Base-by-base conservation (phyloP, 2,888 invertebrate genomes). In the Hanleya hanleyi region DNA sequence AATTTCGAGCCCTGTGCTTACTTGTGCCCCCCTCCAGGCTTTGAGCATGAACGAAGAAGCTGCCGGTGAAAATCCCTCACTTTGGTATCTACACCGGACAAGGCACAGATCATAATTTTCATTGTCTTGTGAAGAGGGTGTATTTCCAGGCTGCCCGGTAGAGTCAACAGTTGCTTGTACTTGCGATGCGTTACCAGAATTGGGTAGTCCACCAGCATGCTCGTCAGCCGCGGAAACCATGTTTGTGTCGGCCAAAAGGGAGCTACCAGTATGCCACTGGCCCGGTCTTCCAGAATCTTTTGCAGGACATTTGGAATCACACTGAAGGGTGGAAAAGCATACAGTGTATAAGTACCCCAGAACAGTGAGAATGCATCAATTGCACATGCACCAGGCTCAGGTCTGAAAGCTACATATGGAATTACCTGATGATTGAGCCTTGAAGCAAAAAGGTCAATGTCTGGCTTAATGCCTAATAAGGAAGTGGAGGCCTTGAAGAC, bases 271-370 rank as follows among this genome's bases (percentile, higher is more conserved):
- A 76, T 33, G 32, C 68, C 62, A 3, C 22, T 65, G 6, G 38
- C 71, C 36, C 50, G n/a, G 12, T 74, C 74, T 29, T 32, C 32
- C 12, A 41, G 29, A 3, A 71, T 69, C 29, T 76, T 76, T 33
- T 74, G 66, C 15, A 77, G 26, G 0, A 69, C 67, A 57, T 35
- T 18, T 3, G n/a, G 61, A 22, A 74, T 35, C 5, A 74, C 22
- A 50, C 65, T 62, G 62, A 70, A 72, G 62, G 70, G 74, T n/a
- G 70, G 70, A 47, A 77, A 74, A 3, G 74, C 69, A 71, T 74
- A 74, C 36, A 71, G 64, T 18, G 12, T 29, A 15, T n/a, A 29
- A 29, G 49, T 32, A 12, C 36, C 29, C 72, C 72, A 70, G 35
- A 26, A 12, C 18, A 70, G 22, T 26, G 67, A 41, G 33, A 74